Conservation (phyloP, 2,113 vertebrate species). For the Onychostruthus taczanowskii region DNA sequence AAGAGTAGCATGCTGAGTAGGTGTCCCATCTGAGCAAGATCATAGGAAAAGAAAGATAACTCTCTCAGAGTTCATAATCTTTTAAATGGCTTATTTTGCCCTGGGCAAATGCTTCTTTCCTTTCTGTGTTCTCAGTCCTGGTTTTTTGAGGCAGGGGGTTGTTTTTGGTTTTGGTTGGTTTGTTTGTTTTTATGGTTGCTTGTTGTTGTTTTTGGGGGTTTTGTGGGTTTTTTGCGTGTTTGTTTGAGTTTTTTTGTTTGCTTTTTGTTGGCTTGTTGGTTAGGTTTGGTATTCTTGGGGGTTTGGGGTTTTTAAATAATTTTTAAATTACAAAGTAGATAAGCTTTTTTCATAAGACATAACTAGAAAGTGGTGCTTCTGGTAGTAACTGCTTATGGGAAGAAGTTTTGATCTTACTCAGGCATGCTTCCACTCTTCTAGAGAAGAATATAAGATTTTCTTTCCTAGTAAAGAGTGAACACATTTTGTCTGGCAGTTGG, state of each 20-base stretch:
- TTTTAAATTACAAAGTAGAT: not conserved
- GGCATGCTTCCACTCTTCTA: not conserved
- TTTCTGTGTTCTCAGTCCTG: not conserved
- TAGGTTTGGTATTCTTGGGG: not conserved
- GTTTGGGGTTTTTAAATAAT: fast-evolving
- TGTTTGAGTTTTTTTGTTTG: not conserved
- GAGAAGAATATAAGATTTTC: not conserved
- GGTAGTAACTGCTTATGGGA: not conserved
- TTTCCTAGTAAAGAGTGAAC: not conserved
- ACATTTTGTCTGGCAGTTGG: not conserved
- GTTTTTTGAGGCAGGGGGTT: fast-evolving
- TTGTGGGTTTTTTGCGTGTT: not conserved
- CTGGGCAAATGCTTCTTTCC: not conserved
- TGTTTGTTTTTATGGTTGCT: not conserved
- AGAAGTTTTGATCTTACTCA: not conserved
- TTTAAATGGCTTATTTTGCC: not conserved
- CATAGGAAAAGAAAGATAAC: not conserved
- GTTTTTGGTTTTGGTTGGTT: not conserved
- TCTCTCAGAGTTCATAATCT: not conserved
- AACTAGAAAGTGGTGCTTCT: not conserved
- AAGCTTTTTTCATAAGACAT: not conserved
- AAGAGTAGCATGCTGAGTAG: fast-evolving
- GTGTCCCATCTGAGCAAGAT: not conserved
- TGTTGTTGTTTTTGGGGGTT: not conserved
- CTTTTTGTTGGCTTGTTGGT: not conserved